Evolutionary conservation across 2,113 vertebrate species (phyloP), one percentile per base, ranked within the genome.

Genomic region (Cromileptes altivelis): DNA sequence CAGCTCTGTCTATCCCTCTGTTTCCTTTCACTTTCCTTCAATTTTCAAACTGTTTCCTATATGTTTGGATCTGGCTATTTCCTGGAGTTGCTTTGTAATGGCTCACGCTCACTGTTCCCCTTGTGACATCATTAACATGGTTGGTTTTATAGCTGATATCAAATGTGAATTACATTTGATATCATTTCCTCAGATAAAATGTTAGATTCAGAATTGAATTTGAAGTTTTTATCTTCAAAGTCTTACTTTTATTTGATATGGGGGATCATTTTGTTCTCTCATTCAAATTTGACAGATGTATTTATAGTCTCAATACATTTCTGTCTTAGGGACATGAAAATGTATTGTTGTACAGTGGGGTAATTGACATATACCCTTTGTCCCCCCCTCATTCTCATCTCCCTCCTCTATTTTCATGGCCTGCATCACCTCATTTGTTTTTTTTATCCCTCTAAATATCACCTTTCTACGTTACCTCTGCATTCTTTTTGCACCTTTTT

Each of bases 281-380:
- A 75, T 80, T 89, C 13, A 77, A 72, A 82, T 53, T 0, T 55
- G 18, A 56, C 12, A 15, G 57, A 67, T 69, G 52, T 70, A 71
- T 80, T 62, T 23, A 27, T 67, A 63, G 4, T 72, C 61, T 81
- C 85, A 79, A 93, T 94, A 90, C 91, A 92, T 93, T 92, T 94
- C 89, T 89, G 76, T 89, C 83, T 89, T 53, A 70, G 50, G 75
- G 86, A 91, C 85, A 76, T 88, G 61, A 70, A 60, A 17, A 89
- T 92, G 81, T 92, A 87, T 91, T 90, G 88, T 85, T 76, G 18
- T 79, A 52, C 80, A 85, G 60, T 79, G 80, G 88, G 90, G 85
- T 92, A 73, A 91, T 90, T 94, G 88, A 94, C 93, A 94, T 95
- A 94, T 93, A 88, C 90, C 92, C 82, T 92, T 91, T 95, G 87